Evolutionary conservation across 1,140 invertebrate species (phyloP), one percentile per base, ranked within the genome.

Genomic region (Leptonema lineaticorne): DNA sequence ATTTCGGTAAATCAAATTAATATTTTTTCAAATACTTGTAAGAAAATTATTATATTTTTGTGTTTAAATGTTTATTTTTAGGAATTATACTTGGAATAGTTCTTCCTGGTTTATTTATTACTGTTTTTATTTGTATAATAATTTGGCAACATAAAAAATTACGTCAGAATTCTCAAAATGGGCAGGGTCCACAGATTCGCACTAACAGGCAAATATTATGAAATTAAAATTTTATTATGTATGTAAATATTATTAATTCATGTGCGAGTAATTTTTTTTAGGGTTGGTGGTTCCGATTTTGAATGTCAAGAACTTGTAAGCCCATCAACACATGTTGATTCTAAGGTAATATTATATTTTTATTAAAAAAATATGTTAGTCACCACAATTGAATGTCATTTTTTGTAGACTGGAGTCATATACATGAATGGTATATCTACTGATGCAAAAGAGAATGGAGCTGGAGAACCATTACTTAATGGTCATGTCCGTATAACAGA

Each of bases 401-500:
- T 18, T 50, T 22, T 16, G 14, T 9, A 71, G 71, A 60, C 56
- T 18, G 70, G 66, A 68, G 67, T 69, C 26, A 41, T 72, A 37
- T 72, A 72, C 60, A 59, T 72, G 48, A 72, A 72, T 46, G 71
- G 71, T 46, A 37, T 72, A 24, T 77, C 78, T 14, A 79, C 78
- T 69, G 77, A 76, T 48, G 76, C 75, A 22, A 75, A 75, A 18
- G 71, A 74, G 28, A 67, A 73, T 46, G 74, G 74, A 11, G 76
- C 75, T 5, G 80, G 78, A 16, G 78, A 81, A 64, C 79, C 80
- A 14, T 74, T 82, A 28, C 77, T 81, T 20, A 82, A 82, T 69
- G 81, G 80, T 0, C 79, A 81, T 68, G 77, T 81, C 29, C 78
- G 76, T 69, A 79, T 80, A 71, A 80, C 79, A 14, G 80, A 80